Conservation (phyloP, 2,888 invertebrate species). For the Caenorhabditis uteleia region DNA sequence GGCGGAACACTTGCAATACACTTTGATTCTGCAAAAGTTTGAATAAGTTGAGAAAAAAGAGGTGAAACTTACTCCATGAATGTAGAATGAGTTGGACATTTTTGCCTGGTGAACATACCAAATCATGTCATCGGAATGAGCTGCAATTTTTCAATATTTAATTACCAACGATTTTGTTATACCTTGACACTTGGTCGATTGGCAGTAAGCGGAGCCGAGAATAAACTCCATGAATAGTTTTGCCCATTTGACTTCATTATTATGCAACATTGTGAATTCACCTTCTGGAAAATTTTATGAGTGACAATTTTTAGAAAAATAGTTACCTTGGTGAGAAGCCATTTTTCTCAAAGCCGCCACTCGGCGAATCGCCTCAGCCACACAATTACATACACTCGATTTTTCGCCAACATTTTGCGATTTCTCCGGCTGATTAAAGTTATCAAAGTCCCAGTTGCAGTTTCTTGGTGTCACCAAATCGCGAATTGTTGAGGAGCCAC, state of each 20-base stretch:
- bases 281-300: conserved; percentile 39
- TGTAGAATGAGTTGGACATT: conserved; percentile 33
- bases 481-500: conserved; percentile 38
- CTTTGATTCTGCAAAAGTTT: conserved; percentile 33
- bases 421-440: conserved; percentile 10
- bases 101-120: conserved; percentile 67
- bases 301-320: conserved; percentile 2
- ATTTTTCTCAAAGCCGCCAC: conserved; percentile 39
- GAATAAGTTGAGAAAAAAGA: background rate
- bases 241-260: conserved; percentile 57
- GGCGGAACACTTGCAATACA: conserved; percentile 89
- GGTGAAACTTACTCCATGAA: conserved; percentile 31
- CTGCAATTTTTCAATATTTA: conserved; percentile 28
- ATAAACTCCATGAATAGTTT: conserved; percentile 65
- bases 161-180: background rate
- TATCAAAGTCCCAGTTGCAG: conserved; percentile 34
- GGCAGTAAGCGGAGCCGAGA: conserved; percentile 47
- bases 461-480: conserved; percentile 48
- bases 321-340: conserved; percentile 31
- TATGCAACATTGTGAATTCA: conserved; percentile 49
- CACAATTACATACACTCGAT: conserved; percentile 36
- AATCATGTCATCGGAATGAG: conserved; percentile 69
- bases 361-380: conserved; percentile 45
- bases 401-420: background rate
- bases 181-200: conserved; percentile 48